A percentile compares a stretch with the other conserved stretches of the same genome.
Evolutionary conservation across 2,797 vertebrate genomes (phyloP).

Genomic region (Nannoperca obscura): DNA sequence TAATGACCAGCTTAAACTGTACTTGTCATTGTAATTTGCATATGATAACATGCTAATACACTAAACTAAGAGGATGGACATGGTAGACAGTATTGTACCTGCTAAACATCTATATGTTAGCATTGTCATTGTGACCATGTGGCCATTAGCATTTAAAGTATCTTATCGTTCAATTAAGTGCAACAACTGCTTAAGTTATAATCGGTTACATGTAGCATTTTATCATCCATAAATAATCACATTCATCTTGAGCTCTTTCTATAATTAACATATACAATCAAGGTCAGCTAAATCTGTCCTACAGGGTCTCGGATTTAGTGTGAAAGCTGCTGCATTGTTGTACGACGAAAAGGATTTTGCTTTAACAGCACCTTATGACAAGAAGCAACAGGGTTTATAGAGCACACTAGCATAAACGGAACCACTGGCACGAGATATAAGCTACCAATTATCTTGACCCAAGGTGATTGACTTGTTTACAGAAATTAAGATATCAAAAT

Average conservation of each 20-base stretch:
- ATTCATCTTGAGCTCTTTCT: conserved; percentile 13
- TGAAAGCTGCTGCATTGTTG: background rate
- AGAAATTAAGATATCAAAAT: background rate
- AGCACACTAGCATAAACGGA: background rate
- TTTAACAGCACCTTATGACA: background rate
- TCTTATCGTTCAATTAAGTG: background rate
- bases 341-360: background rate
- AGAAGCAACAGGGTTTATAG: background rate
- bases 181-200: conserved; percentile 8
- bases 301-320: background rate
- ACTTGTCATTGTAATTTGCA: background rate
- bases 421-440: background rate
- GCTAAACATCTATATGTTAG: background rate
- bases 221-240: conserved; percentile 48
- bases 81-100: background rate
- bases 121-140: background rate
- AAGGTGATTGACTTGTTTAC: background rate
- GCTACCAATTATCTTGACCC: background rate
- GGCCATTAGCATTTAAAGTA: background rate
- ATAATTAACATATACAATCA: conserved; percentile 36
- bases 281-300: background rate
- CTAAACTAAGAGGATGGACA: background rate
- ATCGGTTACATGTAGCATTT: conserved; percentile 21
- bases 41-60: background rate
- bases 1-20: background rate